Evolutionary conservation across 1,140 invertebrate species (phyloP).

Genomic region (Asobara japonica): DNA sequence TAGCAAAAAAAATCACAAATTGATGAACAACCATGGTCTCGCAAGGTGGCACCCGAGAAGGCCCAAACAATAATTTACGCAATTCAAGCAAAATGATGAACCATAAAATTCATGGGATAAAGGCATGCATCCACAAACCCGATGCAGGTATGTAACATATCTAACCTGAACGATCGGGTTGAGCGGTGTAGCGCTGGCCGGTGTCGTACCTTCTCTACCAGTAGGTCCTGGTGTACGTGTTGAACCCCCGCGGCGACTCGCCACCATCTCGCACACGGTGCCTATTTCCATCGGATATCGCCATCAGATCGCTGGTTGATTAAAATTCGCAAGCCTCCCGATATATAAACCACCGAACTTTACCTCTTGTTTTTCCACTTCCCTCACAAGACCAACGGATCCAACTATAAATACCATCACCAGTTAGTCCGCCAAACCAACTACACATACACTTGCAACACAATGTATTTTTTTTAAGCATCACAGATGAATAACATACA

Average conservation of each 20-base stretch:
- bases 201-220: neutral
- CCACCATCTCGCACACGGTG: slow-evolving; percentile 59
- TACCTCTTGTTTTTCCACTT: slow-evolving; percentile 35
- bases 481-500: neutral
- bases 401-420: slow-evolving; percentile 38
- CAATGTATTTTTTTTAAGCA: slow-evolving; percentile 17
- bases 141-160: slow-evolving; percentile 36
- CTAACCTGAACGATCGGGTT: slow-evolving; percentile 35
- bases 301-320: slow-evolving; percentile 64
- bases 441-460: slow-evolving; percentile 25
- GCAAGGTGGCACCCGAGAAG: neutral
- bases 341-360: slow-evolving; percentile 62
- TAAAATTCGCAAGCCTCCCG: slow-evolving; percentile 65
- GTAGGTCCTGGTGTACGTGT: slow-evolving; percentile 58
- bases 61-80: slow-evolving; percentile 27
- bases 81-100: slow-evolving; percentile 24
- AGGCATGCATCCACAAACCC: slow-evolving; percentile 27
- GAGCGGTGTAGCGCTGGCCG: slow-evolving; percentile 33
- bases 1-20: neutral
- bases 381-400: slow-evolving; percentile 8
- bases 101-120: slow-evolving; percentile 21
- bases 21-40: slow-evolving; percentile 33
- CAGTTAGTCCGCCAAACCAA: neutral
- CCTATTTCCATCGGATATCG: slow-evolving; percentile 57
- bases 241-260: slow-evolving; percentile 63